Evolutionary conservation across 30 jellyfish, hydroid and myxozoan species (phyloP).

Genomic region (Chrysaora quinquecirrha): DNA sequence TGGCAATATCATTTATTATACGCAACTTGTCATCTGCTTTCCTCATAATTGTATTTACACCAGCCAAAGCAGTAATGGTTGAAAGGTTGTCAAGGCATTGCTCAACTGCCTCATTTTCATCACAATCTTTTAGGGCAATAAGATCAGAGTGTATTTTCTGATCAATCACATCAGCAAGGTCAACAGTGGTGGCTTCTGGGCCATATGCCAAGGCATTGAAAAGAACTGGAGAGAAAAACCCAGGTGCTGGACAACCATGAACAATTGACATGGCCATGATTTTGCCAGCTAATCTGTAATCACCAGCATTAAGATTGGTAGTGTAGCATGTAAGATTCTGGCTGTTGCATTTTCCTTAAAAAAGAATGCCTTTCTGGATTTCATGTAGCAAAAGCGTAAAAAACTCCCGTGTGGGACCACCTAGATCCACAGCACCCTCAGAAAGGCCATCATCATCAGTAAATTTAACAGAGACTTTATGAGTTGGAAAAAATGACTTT

Average conservation of each 20-base stretch:
- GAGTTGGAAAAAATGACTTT: conserved; percentile 10
- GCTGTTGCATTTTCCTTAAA: neutral
- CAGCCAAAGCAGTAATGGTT: neutral
- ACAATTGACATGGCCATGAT: too few relatives aligned
- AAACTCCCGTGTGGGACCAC: conserved; percentile 32
- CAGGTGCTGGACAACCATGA: conserved; percentile 18
- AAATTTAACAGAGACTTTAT: conserved; percentile 13
- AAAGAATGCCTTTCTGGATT: neutral
- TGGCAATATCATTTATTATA: neutral
- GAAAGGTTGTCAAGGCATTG: neutral
- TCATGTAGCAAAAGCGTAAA: neutral
- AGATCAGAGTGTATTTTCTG: neutral
- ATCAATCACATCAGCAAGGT: neutral
- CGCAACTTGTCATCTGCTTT: neutral
- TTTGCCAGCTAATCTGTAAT: too few relatives aligned
- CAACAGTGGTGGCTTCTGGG: neutral
- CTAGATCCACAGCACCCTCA: too few relatives aligned
- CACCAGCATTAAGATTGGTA: neutral
- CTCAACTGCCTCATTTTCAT: neutral
- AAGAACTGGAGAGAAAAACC: neutral
- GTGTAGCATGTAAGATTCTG: neutral
- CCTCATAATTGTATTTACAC: neutral
- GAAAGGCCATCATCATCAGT: conserved; percentile 22
- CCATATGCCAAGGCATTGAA: neutral
- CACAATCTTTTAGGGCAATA: neutral